These are phyloP conservation scores for Leptopilina drosophilae DNA, from an alignment of 2,888 invertebrate genomes.

Conservation along the genomic window DNA sequence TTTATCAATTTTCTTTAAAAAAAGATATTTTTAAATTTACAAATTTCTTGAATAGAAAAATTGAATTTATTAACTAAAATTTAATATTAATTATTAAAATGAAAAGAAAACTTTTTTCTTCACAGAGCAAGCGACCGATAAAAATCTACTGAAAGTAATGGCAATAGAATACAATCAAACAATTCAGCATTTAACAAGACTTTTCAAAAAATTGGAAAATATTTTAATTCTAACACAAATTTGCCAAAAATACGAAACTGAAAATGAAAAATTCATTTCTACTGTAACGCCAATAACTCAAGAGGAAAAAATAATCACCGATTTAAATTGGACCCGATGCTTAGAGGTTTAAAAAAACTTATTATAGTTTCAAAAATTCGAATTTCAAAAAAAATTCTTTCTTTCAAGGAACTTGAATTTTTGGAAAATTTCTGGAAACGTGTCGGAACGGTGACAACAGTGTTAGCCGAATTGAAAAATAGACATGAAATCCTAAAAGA, in stretches of 20 bases:
- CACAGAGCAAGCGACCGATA: slow-evolving; percentile 63
- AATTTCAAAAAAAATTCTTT: slow-evolving; percentile 12
- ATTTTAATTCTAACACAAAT: slow-evolving; percentile 60
- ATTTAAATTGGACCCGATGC: slow-evolving; percentile 22
- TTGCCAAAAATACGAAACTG: slow-evolving; percentile 68
- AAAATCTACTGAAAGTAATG: slow-evolving; percentile 57
- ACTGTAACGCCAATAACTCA: slow-evolving; percentile 26
- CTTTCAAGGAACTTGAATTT: slow-evolving; percentile 50
- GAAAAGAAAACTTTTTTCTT: slow-evolving; percentile 2
- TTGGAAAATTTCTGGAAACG: slow-evolving; percentile 65
- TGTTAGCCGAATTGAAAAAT: slow-evolving; percentile 51
- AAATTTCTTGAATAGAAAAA: no score
- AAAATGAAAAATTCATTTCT: slow-evolving; percentile 63
- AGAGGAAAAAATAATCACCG: background rate
- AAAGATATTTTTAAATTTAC: no score
- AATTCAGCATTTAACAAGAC: slow-evolving; percentile 53
- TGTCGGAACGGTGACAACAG: slow-evolving; percentile 56
- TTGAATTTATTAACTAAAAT: no score
- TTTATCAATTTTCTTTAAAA: background rate
- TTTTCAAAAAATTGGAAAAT: slow-evolving; percentile 60
- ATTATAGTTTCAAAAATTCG: slow-evolving; percentile 23
- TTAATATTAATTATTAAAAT: no score
- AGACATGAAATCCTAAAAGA: slow-evolving; percentile 54
- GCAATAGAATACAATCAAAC: slow-evolving; percentile 61
- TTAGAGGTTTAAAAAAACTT: slow-evolving; percentile 9